These are phyloP conservation scores for Crocodylus rhombifer DNA, from an alignment of 2,797 vertebrate species.

Conservation along the genomic window DNA sequence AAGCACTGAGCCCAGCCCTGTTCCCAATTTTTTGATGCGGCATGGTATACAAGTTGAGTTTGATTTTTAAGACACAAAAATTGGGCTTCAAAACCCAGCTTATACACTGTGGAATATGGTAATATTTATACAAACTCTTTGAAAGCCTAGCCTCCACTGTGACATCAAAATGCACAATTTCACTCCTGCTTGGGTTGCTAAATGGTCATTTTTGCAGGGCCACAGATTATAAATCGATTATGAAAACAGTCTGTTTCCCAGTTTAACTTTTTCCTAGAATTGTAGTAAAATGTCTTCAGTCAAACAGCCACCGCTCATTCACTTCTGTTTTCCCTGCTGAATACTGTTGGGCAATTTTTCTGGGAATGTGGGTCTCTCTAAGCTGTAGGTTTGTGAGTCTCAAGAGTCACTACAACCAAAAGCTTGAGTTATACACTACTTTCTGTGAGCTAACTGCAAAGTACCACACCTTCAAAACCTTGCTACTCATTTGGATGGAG, in stretches of 20 bases:
- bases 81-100: too few relatives aligned
- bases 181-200: background rate
- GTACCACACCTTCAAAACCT: background rate
- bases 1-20: too few relatives aligned
- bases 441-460: background rate
- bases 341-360: background rate
- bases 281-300: background rate
- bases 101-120: too few relatives aligned
- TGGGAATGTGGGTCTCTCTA: background rate
- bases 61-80: too few relatives aligned
- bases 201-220: background rate
- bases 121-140: background rate
- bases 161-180: background rate
- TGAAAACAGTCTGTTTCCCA: background rate
- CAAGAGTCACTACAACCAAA: background rate
- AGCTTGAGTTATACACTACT: background rate
- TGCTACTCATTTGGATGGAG: background rate
- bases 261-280: background rate
- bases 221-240: background rate
- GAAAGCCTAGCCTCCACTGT: background rate
- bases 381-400: background rate
- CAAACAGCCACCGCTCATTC: background rate
- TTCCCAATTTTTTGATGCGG: too few relatives aligned
- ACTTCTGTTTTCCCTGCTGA: background rate
- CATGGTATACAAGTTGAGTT: too few relatives aligned